Evolutionary conservation across 2,113 vertebrate genomes (phyloP).

Genomic region (Elephantulus edwardii): DNA sequence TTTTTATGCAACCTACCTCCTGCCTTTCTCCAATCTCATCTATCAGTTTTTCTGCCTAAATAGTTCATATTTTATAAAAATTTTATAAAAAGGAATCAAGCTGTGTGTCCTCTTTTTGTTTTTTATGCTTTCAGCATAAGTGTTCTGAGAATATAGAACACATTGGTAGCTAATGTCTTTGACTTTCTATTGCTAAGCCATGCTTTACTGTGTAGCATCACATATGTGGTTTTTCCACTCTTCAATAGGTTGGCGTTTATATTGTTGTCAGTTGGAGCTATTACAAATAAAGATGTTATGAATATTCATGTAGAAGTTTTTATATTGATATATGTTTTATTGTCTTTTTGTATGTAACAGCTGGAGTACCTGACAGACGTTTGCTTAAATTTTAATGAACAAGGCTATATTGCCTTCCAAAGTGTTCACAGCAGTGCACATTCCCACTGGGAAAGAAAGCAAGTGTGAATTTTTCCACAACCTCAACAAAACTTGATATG

Average conservation of each 20-base stretch:
- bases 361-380: background rate
- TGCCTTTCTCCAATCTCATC: no score
- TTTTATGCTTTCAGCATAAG: background rate
- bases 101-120: background rate
- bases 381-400: background rate
- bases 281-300: background rate
- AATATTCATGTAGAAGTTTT: background rate
- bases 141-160: background rate
- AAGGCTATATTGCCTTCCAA: background rate
- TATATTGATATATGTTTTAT: background rate
- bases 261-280: background rate
- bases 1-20: no score
- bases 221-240: background rate
- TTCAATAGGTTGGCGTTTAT: background rate
- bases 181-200: background rate
- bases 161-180: background rate
- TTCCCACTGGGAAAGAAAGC: background rate
- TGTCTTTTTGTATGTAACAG: background rate
- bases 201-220: background rate
- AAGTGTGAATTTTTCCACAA: background rate
- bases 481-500: background rate
- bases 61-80: background rate
- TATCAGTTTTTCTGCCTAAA: slow-evolving; percentile 13
- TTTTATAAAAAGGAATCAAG: background rate
- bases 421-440: background rate